phyloP scores from a whole-genome alignment of 2,113 vertebrate genomes.

The Polypterus senegalus region DNA sequence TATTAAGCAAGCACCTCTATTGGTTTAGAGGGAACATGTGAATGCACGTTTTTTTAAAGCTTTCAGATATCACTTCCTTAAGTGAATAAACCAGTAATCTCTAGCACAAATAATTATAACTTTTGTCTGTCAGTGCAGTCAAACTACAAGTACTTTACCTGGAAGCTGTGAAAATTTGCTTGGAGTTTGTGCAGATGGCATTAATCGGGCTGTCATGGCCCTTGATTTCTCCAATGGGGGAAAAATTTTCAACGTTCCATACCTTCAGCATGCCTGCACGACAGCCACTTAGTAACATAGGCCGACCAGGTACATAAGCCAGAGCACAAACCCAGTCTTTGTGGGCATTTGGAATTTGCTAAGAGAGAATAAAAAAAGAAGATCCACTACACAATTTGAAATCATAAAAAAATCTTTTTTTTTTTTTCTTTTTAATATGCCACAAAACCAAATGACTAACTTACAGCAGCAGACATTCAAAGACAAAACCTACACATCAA shows the following conservation, averaged over 20 bases:
- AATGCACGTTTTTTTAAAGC: too few species aligned
- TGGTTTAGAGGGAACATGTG: too few species aligned
- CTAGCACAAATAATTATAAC: too few species aligned
- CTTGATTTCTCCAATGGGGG: constrained; percentile 81
- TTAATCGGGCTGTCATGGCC: constrained; percentile 94
- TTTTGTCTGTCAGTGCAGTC: too few species aligned
- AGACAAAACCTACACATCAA: too few species aligned
- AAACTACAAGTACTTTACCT: constrained; percentile 47
- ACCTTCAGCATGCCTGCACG: constrained; percentile 83
- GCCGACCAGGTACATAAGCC: constrained; percentile 75
- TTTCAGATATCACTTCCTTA: too few species aligned
- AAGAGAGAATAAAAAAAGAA: constrained; percentile 13
- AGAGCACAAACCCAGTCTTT: constrained; percentile 96
- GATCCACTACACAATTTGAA: neutral
- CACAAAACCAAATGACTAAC: too few species aligned
- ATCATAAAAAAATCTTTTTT: too few species aligned
- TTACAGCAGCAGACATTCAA: too few species aligned
- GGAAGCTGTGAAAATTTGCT: constrained; percentile 90
- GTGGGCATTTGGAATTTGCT: constrained; percentile 96
- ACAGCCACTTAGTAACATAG: constrained; percentile 86
- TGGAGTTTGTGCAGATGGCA: constrained; percentile 85
- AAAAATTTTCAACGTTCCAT: constrained; percentile 93
- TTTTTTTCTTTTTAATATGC: too few species aligned
- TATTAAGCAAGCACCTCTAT: too few species aligned
- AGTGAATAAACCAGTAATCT: too few species aligned